phyloP scores from a whole-genome alignment of 2,797 vertebrate species.

The Artibeus lituratus region DNA sequence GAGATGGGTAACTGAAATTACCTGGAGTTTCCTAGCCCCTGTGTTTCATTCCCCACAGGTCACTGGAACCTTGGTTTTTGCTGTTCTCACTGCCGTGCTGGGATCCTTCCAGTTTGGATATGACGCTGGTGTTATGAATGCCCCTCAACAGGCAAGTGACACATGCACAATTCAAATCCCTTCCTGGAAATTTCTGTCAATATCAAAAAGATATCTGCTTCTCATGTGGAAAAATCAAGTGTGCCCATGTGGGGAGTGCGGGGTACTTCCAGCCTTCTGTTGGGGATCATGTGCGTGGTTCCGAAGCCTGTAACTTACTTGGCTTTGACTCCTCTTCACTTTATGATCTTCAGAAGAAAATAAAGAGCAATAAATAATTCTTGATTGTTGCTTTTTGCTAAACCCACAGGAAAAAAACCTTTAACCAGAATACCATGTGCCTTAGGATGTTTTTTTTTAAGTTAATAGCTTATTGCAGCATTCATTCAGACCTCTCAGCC shows the following conservation, averaged over 20 bases:
- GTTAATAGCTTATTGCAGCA: background rate
- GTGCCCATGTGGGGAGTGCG: background rate
- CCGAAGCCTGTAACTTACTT: constrained; percentile 21
- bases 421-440: background rate
- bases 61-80: constrained; percentile 87
- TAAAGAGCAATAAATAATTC: background rate
- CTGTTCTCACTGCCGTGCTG: constrained; percentile 90
- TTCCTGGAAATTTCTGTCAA: background rate
- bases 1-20: background rate
- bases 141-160: constrained; percentile 91
- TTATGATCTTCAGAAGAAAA: background rate
- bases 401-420: constrained; percentile 45
- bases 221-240: background rate
- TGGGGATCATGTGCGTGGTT: background rate
- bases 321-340: constrained; percentile 31
- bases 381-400: constrained; percentile 45
- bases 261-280: background rate
- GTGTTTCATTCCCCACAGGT: constrained; percentile 83
- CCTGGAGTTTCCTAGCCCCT: background rate
- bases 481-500: background rate
- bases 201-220: background rate
- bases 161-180: background rate
- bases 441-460: background rate
- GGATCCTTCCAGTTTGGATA: constrained; percentile 96
- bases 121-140: constrained; percentile 95